Conservation (phyloP, 2,888 invertebrate species). For the Ochlodes sylvanus region DNA sequence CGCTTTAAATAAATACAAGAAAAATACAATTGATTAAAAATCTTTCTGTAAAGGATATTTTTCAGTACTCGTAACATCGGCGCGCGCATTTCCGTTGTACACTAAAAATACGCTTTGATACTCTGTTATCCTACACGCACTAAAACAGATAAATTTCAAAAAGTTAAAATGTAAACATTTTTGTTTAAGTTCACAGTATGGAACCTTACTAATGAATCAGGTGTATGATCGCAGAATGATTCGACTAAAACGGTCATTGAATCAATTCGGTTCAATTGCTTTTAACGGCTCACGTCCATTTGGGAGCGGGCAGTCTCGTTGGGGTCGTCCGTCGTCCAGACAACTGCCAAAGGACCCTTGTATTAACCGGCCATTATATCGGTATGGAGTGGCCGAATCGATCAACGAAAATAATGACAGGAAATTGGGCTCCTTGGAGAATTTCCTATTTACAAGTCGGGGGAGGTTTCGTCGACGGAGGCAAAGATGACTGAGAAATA, state of each 20-base stretch:
- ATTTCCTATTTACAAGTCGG: conserved; percentile 13
- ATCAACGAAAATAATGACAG: conserved; percentile 36
- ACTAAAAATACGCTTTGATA: too few relatives aligned
- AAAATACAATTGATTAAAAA: too few relatives aligned
- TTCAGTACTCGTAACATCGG: too few relatives aligned
- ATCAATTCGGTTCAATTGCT: conserved; percentile 35
- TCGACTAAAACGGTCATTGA: conserved; percentile 15
- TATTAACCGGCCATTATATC: conserved; percentile 32
- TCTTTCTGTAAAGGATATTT: too few relatives aligned
- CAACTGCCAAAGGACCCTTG: conserved; percentile 22
- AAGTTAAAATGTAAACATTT: too few relatives aligned
- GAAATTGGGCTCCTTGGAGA: conserved; percentile 29
- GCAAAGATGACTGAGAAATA: conserved; percentile 19
- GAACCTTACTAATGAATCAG: conserved; percentile 2
- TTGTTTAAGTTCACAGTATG: neutral
- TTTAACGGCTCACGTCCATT: conserved; percentile 32
- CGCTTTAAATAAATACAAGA: too few relatives aligned
- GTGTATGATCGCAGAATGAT: conserved; percentile 14
- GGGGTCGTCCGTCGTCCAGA: conserved; percentile 16
- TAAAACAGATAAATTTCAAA: too few relatives aligned
- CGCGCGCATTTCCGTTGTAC: too few relatives aligned
- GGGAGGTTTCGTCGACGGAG: neutral
- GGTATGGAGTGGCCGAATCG: conserved; percentile 18
- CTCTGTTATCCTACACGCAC: too few relatives aligned
- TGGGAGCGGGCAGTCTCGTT: conserved; percentile 19